Percentiles rank a stretch among this genome's conserved stretches.
Evolutionary conservation across 2,113 vertebrate species (phyloP).

Genomic region (Carettochelys insculpta): DNA sequence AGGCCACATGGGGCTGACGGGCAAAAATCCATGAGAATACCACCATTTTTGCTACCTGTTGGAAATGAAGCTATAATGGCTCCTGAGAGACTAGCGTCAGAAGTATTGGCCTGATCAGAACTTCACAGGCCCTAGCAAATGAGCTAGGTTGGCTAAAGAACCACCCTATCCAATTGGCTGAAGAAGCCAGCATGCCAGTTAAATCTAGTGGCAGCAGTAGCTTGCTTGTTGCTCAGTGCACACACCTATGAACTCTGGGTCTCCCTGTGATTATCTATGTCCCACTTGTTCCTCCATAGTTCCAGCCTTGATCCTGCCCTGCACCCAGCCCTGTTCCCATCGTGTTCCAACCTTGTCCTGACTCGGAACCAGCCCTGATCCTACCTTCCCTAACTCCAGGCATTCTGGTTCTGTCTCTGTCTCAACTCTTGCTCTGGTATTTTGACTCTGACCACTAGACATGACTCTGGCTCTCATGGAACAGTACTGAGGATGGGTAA

Average conservation of each 20-base stretch:
- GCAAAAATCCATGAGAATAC: neutral
- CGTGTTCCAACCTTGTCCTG: neutral
- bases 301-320: neutral
- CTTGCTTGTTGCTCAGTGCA: neutral
- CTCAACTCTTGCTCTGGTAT: neutral
- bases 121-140: too few relatives aligned
- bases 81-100: neutral
- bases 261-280: neutral
- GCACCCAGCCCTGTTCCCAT: neutral
- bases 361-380: neutral
- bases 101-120: too few relatives aligned
- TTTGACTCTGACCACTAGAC: too few relatives aligned
- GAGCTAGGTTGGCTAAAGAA: too few relatives aligned
- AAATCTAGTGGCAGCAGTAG: neutral
- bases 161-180: neutral
- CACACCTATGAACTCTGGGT: neutral
- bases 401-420: too few relatives aligned
- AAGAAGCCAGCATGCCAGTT: neutral
- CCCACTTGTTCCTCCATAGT: neutral
- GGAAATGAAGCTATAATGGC: neutral
- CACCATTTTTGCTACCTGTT: neutral
- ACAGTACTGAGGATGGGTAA: neutral
- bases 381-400: too few relatives aligned
- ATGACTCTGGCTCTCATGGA: too few relatives aligned
- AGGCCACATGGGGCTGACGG: neutral